These are phyloP conservation scores for Allacma fusca DNA, from an alignment of 2,888 invertebrate genomes.

Conservation along the genomic window DNA sequence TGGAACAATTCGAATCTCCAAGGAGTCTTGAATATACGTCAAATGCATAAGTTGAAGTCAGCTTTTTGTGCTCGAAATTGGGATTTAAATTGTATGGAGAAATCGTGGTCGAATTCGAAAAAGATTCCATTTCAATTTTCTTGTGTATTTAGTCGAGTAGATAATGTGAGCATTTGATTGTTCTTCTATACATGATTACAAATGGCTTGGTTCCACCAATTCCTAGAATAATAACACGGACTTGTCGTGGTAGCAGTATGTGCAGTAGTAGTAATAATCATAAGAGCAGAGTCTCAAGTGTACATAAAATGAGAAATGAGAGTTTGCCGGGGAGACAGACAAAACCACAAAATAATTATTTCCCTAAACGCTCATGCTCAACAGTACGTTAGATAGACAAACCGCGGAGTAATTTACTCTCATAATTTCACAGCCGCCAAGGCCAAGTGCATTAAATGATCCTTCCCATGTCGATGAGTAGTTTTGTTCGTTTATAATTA, in stretches of 20 bases:
- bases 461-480: conserved; percentile 55
- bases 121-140: conserved; percentile 39
- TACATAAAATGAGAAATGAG: conserved; percentile 25
- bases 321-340: conserved; percentile 47
- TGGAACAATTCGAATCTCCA: conserved; percentile 1
- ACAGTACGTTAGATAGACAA: conserved; percentile 48
- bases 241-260: not conserved
- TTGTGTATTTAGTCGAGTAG: conserved; percentile 34
- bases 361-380: conserved; percentile 50
- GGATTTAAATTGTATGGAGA: not conserved
- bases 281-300: conserved; percentile 35
- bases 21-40: conserved; percentile 1
- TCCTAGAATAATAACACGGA: not conserved
- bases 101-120: conserved; percentile 5
- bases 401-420: conserved; percentile 58
- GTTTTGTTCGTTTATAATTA: conserved; percentile 40
- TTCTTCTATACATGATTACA: conserved; percentile 21
- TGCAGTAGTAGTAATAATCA: not conserved
- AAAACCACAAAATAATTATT: conserved; percentile 58
- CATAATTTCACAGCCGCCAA: conserved; percentile 57
- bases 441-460: conserved; percentile 57
- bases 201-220: not conserved
- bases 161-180: conserved; percentile 24
- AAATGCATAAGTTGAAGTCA: not conserved
- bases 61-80: conserved; percentile 2